Base-by-base conservation (phyloP, 1,140 invertebrate species). In the Zaprionus gabonicus region DNA sequence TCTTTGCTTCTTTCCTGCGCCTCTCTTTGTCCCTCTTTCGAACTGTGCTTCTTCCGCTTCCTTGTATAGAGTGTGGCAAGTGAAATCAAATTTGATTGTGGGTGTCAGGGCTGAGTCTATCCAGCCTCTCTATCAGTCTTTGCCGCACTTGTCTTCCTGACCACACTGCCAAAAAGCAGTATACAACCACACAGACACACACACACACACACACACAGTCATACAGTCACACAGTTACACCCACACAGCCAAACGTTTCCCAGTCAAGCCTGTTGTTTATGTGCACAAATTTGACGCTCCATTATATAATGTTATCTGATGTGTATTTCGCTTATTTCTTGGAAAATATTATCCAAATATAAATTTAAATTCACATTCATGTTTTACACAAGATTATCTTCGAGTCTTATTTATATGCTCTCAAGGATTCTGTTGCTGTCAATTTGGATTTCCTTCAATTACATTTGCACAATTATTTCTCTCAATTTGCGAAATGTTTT, bases 81-180 rank as follows among this genome's bases (percentile, higher is more conserved):
- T 46, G 65, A 76, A 76, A 66, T 84, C 65, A 72, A 70, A 75
- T 79, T 79, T 65, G 56, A 70, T 75, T 71, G 78, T 70, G 72
- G 71, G 58, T 55, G 71, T 74, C 65, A 60, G 71, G 23, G 10
- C 25, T 2, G 12, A 51, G 36, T 59, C 17, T 4, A n/a, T n/a
- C n/a, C 41, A 10, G 7, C 41, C n/a, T 46, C n/a, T 46, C 41
- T 46, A 46, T 46, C 41, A 51, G 65, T 75, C 44, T 44, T 31
- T 36, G 41, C 57, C 34, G 25, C 17, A 20, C 57, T 62, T 28
- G 77, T 49, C 51, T 58, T 73, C 60, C 64, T 53, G 20, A 34
- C 27, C 56, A 56, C 63, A 56, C 15, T 56, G 13, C 25, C 23
- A 17, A 56, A 56, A 31, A 15, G 15, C 27, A 20, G 13, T 46